A percentile compares a stretch with the other conserved stretches of the same genome.
phyloP scores from a whole-genome alignment of 2,888 invertebrate genomes.

The Thecocarcelia acutangulata region DNA sequence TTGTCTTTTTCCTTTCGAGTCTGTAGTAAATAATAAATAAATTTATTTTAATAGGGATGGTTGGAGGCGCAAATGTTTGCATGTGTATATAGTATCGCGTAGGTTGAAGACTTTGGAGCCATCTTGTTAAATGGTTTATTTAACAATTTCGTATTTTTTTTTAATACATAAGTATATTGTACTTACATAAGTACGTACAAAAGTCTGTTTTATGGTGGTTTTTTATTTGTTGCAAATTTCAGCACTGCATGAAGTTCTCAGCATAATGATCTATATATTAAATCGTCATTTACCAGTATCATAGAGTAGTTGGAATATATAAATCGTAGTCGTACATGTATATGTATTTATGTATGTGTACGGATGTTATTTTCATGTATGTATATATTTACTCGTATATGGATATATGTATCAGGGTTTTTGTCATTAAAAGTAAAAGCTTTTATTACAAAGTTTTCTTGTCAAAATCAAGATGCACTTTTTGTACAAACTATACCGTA shows the following conservation, averaged over 20 bases:
- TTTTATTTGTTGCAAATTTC: slow-evolving; percentile 12
- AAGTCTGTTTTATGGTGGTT: background rate
- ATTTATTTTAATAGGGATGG: slow-evolving; percentile 51
- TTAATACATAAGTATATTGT: too few relatives aligned
- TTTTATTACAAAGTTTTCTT: slow-evolving; percentile 36
- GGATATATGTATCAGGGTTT: slow-evolving; percentile 51
- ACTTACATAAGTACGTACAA: background rate
- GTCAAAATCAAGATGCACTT: slow-evolving; percentile 20
- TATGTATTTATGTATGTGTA: background rate
- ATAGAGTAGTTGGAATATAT: slow-evolving; percentile 1
- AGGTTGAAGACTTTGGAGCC: slow-evolving; percentile 40
- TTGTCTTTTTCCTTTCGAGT: background rate
- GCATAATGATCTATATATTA: slow-evolving; percentile 68
- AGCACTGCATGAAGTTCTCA: slow-evolving; percentile 61
- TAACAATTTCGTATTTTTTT: slow-evolving; percentile 20
- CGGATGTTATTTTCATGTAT: background rate
- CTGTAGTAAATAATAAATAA: slow-evolving; percentile 61
- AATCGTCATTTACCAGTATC: slow-evolving; percentile 9
- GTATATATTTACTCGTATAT: too few relatives aligned
- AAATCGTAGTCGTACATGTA: slow-evolving; percentile 6
- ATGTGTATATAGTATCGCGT: slow-evolving; percentile 5
- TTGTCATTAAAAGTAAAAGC: slow-evolving; percentile 67
- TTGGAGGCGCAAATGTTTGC: slow-evolving; percentile 29
- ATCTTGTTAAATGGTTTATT: slow-evolving; percentile 47
- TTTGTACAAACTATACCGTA: slow-evolving; percentile 17